These are phyloP conservation scores for Zhuqinia jingwanae DNA, from an alignment of 2,888 invertebrate species.

Conservation along the genomic window DNA sequence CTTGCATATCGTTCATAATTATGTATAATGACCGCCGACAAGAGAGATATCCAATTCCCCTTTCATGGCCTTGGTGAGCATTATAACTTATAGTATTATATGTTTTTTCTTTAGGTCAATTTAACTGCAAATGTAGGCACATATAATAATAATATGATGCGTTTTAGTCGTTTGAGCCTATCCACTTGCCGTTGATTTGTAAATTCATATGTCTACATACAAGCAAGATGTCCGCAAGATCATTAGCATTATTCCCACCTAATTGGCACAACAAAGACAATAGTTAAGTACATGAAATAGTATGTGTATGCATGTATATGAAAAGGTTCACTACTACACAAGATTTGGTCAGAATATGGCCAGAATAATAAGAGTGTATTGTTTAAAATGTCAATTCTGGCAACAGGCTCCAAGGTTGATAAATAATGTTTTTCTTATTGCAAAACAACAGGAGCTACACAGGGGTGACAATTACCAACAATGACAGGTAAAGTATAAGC, in stretches of 20 bases:
- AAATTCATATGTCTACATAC: not conserved
- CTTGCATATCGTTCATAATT: not conserved
- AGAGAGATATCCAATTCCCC: slow-evolving; percentile 1
- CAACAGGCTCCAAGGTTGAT: no score
- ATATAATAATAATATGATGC: not conserved
- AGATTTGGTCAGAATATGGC: no score
- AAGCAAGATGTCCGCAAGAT: not conserved
- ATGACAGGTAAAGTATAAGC: no score
- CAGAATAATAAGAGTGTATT: not conserved
- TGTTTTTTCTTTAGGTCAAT: not conserved
- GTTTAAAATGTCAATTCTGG: no score
- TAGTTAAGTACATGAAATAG: not conserved
- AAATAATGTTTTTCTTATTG: no score
- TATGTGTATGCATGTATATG: not conserved
- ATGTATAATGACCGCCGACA: not conserved
- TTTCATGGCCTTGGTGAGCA: slow-evolving; percentile 7
- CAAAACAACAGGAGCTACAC: no score
- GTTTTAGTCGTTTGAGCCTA: not conserved
- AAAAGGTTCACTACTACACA: not conserved
- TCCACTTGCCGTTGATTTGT: not conserved
- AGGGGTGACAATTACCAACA: no score
- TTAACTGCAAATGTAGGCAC: not conserved
- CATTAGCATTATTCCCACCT: not conserved
- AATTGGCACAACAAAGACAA: not conserved
- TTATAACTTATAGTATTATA: not conserved